A percentile compares a stretch with the other conserved stretches of the same genome.
These are phyloP conservation scores for Myiozetetes cayanensis DNA, from an alignment of 2,113 vertebrate species.

Conservation along the genomic window DNA sequence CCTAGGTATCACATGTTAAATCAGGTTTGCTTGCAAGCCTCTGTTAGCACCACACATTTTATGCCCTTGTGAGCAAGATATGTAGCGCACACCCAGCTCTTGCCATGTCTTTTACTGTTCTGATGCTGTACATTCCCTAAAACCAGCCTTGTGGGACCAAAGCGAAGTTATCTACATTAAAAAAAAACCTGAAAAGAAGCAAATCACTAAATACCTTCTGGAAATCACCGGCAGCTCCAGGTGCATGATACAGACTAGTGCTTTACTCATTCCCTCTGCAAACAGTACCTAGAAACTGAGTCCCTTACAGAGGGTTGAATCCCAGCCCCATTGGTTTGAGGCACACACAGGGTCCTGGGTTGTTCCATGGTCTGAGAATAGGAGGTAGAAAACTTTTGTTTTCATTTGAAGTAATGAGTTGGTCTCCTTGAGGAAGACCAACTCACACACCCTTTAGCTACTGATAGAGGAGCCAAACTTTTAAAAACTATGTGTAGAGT, in stretches of 20 bases:
- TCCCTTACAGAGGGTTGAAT: neutral
- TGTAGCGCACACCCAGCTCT: neutral
- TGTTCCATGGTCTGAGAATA: neutral
- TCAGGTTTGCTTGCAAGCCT: neutral
- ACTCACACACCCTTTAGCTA: neutral
- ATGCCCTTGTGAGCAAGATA: neutral
- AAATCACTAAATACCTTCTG: neutral
- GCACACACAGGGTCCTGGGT: neutral
- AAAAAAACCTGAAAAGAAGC: neutral
- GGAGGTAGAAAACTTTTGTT: accelerated
- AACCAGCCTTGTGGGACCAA: neutral
- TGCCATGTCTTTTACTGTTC: neutral
- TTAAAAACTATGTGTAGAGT: neutral
- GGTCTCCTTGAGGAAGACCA: neutral
- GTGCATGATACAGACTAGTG: accelerated
- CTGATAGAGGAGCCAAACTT: neutral
- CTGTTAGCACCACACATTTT: neutral
- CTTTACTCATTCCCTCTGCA: neutral
- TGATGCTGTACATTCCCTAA: neutral
- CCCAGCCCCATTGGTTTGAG: neutral
- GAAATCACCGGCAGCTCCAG: neutral
- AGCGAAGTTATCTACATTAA: neutral
- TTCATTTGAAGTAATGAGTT: neutral
- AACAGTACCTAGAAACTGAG: neutral
- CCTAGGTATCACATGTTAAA: neutral